Base-by-base conservation (phyloP, 2,797 vertebrate genomes). In the Sphenodon punctatus region DNA sequence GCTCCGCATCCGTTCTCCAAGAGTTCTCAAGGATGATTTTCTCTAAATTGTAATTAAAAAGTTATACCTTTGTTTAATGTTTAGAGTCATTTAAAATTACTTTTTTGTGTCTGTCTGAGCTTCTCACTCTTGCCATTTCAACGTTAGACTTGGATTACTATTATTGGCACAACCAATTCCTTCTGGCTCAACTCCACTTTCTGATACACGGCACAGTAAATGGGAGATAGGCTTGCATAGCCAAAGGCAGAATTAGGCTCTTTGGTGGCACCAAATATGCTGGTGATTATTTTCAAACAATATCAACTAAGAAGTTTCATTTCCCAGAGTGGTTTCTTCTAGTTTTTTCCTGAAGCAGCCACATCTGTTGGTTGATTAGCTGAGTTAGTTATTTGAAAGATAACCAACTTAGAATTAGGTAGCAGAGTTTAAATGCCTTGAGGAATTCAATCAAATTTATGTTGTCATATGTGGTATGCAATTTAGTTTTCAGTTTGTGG, bases 401-500 rank as follows among this genome's bases (percentile, higher is more conserved):
- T 64, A 87, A 86, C 39, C 73, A 42, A 5, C 36, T 85, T 59
- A 34, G 12, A 88, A 73, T 77, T 78, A 82, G 23, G 19, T 51
- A 85, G 45, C 51, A 76, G 41, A 61, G 53, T 25, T 63, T 68
- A 71, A 77, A 22, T 49, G 42, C 30, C 55, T 76, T 74, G 68
- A 92, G 42, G 23, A 92, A 90, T 87, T 91, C 59, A 80, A 23
- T 74, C 38, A 90, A 23, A 78, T 85, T 46, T 86, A 78, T 92
- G 39, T 8, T 72, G 61, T 81, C 59, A 48, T 48, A 77, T n/a
- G 23, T 75, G 51, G 61, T 86, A 72, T 58, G 39, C 23, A 84
- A 67, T 84, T 93, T 89, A 79, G 43, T 53, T 91, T 88, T 84
- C 89, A 89, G 90, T 64, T 51, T 88, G 46, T 48, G 30, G 23